Evolutionary conservation across 2,113 vertebrate species (phyloP).

Genomic region (Solenodon paradoxus): DNA sequence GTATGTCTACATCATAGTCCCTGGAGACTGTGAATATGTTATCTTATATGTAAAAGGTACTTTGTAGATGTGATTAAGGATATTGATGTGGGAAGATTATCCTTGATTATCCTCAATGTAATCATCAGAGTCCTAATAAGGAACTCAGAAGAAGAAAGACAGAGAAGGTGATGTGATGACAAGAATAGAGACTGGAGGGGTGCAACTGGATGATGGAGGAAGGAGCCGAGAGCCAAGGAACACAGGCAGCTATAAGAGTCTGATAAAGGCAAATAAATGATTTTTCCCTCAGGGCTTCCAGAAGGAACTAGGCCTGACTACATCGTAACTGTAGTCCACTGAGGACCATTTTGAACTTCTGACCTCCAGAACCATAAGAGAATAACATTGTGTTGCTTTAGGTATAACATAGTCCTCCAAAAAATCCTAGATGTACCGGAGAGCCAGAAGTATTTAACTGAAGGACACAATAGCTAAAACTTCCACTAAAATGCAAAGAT

Average conservation of each 20-base stretch:
- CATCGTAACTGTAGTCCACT: not conserved
- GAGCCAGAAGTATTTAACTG: not conserved
- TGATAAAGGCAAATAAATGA: not conserved
- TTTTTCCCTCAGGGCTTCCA: not conserved
- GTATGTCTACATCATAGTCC: not conserved
- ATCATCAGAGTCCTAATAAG: not conserved
- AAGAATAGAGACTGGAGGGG: not conserved
- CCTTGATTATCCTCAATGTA: not conserved
- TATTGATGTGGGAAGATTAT: not conserved
- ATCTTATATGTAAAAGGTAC: not conserved
- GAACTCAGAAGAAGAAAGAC: not conserved
- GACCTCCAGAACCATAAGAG: not conserved
- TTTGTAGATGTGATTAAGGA: not conserved
- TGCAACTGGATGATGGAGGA: not conserved
- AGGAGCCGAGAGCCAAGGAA: not conserved
- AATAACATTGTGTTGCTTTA: not conserved
- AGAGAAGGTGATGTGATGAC: not conserved
- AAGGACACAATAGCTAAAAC: not conserved
- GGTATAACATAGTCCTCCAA: not conserved
- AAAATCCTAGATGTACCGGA: not conserved
- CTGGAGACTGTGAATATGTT: not conserved
- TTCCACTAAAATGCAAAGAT: not conserved
- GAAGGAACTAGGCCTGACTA: not conserved
- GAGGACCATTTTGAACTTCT: not conserved
- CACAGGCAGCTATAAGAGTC: not conserved